Base-by-base conservation (phyloP, 2,888 invertebrate species). In the Leptinotarsa haldemani region DNA sequence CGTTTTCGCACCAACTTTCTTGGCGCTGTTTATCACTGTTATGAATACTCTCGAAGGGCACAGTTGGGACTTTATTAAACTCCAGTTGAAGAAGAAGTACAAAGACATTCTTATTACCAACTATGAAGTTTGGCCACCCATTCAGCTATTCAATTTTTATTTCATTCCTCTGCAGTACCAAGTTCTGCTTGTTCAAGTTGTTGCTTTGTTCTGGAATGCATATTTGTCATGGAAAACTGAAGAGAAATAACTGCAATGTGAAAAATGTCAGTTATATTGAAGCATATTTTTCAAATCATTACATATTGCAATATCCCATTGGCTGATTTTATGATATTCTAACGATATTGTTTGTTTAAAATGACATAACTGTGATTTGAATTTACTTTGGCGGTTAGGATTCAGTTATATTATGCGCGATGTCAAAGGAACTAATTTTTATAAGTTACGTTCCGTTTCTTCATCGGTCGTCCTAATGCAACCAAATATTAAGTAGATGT, bases 131-230 rank as follows among this genome's bases (percentile, higher is more conserved):
- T 97, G 97, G 97, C 97, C 97, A 7, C 90, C 92, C 82, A 95
- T 95, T 1, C 97, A 97, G 85, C 82, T 95, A 40, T 84, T 93
- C 3, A 98, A 97, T 87, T 98, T 98, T 88, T 92, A 93, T 80
- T 88, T 94, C 81, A 89, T 96, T 69, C 97, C 97, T 5, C 88
- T 96, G 53, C 91, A 94, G 76, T 94, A 94, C 86, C 95, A 97
- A 88, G 94, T 96, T 7, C 85, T 95, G 47, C 88, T 94, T 56
- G 94, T 93, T 7, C 96, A 97, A 86, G 83, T 88, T 7, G 91
- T 96, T n/a, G 95, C 95, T 25, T 85, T 97, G 30, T 88, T 94
- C 81, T 97, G 97, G 96, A 97, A 97, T 85, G 93, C 92, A 12
- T 97, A 95, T 86, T 86, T 97, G 47, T 94, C 95, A 0, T 93